These are phyloP conservation scores for Sitobion miscanthi DNA, from an alignment of 1,140 invertebrate genomes.

Conservation along the genomic window DNA sequence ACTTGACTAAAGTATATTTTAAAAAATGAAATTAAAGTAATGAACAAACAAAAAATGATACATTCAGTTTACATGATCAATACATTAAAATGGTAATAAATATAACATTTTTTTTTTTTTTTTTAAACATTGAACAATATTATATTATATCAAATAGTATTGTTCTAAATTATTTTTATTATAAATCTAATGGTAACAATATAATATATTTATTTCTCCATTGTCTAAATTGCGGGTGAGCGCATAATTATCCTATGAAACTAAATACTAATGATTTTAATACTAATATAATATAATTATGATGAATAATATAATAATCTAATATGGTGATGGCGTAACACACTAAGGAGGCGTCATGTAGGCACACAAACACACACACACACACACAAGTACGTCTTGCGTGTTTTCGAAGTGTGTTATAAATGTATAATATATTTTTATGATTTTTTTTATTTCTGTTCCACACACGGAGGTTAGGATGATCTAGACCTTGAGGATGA, in stretches of 20 bases:
- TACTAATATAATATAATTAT: not conserved
- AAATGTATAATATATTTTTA: not conserved
- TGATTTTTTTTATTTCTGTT: not conserved
- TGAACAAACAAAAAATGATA: slow-evolving; percentile 20
- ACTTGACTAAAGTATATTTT: not conserved
- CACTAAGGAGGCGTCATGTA: not conserved
- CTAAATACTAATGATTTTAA: not conserved
- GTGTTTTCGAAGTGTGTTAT: not conserved
- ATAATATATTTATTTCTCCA: not conserved
- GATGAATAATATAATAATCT: not conserved
- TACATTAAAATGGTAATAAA: not conserved
- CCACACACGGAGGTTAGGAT: not conserved
- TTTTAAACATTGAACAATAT: not conserved
- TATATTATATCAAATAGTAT: not conserved
- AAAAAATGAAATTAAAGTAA: slow-evolving; percentile 13
- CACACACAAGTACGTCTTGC: not conserved
- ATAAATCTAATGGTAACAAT: slow-evolving; percentile 35
- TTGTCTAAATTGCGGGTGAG: not conserved
- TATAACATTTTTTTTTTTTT: not conserved
- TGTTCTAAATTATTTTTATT: not conserved
- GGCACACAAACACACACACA: not conserved
- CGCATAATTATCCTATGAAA: not conserved
- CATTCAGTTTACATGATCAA: not conserved
- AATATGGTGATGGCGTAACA: not conserved
- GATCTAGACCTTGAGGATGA: slow-evolving; percentile 40